Evolutionary conservation across 2,113 vertebrate genomes (phyloP), one percentile per base, ranked within the genome.

Genomic region (Eulemur rufifrons): DNA sequence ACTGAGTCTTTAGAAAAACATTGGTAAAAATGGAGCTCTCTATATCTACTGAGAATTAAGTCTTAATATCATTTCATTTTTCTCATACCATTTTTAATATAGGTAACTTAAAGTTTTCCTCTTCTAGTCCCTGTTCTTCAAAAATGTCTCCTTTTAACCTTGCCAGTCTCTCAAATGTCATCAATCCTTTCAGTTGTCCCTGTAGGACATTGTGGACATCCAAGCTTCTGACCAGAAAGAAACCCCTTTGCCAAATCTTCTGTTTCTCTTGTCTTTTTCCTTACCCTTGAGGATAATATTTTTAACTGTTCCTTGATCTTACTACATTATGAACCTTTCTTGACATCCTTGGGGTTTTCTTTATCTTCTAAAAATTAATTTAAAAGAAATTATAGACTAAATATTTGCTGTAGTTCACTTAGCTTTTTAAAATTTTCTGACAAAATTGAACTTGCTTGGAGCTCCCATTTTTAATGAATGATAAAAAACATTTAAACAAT

Each of bases 291-390:
- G 34, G 11, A 45, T 54, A 94, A 52, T 29, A 50, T 39, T 78
- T 91, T 84, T 69, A 29, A 68, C n/a, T 64, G 29, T 42, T 66
- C 0, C 10, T 47, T 83, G 69, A 11, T 3, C 15, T 93, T 80
- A 34, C 52, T 12, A 86, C 25, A 11, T 29, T 63, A 27, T 47
- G 59, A 88, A 88, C 54, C 93, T 93, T 66, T 56, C 17, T 86
- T 83, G 68, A 13, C 42, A 95, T 47, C 5, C 4, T 84, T 83
- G 25, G 34, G 32, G 59, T 74, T 92, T 11, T 83, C 90, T 96
- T 39, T 29, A 63, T 56, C 10, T 56, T 83, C 78, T 34, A 96
- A 93, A 97, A 95, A 50, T 52, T 68, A 91, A 71, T 95, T 71
- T n/a, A 92, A 80, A 50, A 77, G 12, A 78, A 91, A 84, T 47